Evolutionary conservation across 1,140 invertebrate species (phyloP), one percentile per base, ranked within the genome.

Genomic region (Drosophila carrolli): DNA sequence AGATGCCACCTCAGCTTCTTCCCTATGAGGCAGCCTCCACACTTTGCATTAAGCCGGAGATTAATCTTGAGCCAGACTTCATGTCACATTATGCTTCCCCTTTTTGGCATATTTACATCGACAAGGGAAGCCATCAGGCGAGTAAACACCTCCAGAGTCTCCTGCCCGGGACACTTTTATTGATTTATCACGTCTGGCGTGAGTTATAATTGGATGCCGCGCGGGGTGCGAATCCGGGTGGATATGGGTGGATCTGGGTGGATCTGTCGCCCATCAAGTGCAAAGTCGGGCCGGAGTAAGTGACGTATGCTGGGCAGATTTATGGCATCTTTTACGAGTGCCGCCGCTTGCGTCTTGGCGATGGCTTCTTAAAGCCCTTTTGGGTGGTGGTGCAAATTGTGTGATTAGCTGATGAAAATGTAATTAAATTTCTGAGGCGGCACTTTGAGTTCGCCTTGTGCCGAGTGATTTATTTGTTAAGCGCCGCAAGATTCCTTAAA

Each of bases 121-220:
- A 61, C 81, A 70, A 51, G 68, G 58, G 50, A 73, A 77, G 54
- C 68, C 47, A 75, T 60, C 40, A 63, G 54, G 81, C 55, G 78
- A 56, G 73, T 74, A 74, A 82, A 82, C 68, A 82, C 60, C 74
- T 57, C 46, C 40, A 0, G 60, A 46, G 46, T 46, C 66, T 58
- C 60, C 63, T 85, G 77, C 40, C 53, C 16, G 38, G 81, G 74
- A 81, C 78, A 61, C 68, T 68, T 78, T 83, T 89, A 76, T 83
- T 86, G 82, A 86, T 86, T 86, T 86, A 86, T 86, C 66, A 83
- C 75, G 46, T 83, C 73, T 75, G 63, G 56, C 63, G 63, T 78
- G 68, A 71, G 53, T 60, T 85, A 86, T 85, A 85, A 85, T 86
- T 85, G 67, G 67, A 71, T 70, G 67, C 35, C 63, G 46, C 14